Base-by-base conservation (phyloP, 2,797 vertebrate genomes). In the Clarias laeviceps region DNA sequence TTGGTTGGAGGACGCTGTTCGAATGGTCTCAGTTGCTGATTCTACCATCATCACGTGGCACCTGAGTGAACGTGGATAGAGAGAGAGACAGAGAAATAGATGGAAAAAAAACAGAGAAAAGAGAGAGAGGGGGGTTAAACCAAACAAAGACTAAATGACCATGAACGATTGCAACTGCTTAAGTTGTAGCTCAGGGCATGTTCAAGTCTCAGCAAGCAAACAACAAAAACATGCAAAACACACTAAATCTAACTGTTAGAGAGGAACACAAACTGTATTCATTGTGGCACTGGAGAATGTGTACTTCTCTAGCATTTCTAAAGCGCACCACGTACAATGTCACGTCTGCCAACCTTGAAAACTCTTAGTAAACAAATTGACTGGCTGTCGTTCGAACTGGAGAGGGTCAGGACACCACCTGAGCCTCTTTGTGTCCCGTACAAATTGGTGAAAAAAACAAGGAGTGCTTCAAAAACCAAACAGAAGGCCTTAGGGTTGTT, bases 41-140 rank as follows among this genome's bases (percentile, higher is more conserved):
- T 99, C 98, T 95, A 99, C 98, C 98, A 99, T 99, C 98, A 99
- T 99, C 98, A 97, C 98, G 91, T 95, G 95, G 94, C 94, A 96
- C 95, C 95, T 96, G 78, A 86, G 80, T 61, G 78, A 80, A 80
- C 64, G 86, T 34, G 54, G 82, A 79, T 37, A 81, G 37, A 34
- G 37, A 79, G 37, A 6, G 32, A 37, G 29, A 32, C 27, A 65
- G 20, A 80, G 32, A 32, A 9, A 32, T 12, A 32, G 40, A 83
- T 27, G 8, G 29, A 11, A 5, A 12, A 50, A 12, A 50, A 12
- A 54, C 50, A 54, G 27, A 57, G n/a, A 22, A 17, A 34, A 24
- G 4, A 15, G 57, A 29, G 40, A 8, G 15, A 11, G 37, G 9
- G 2, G 14, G 56, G 64, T 74, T 15, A 66, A 88, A 64, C 50